phyloP scores from a whole-genome alignment of 2,113 vertebrate species.

The Aegotheles bennettii region DNA sequence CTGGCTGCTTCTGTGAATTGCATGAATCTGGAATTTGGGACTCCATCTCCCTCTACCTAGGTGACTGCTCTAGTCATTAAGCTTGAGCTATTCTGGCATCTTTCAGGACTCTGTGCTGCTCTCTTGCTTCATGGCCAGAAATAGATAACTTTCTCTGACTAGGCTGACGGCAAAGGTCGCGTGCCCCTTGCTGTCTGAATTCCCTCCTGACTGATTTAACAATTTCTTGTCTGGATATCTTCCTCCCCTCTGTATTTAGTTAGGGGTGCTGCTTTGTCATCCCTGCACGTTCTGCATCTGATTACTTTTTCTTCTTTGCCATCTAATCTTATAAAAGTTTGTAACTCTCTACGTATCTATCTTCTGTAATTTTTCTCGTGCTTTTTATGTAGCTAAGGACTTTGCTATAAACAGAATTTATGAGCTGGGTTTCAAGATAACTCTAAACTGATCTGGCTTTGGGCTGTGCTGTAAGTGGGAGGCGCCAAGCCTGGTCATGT shows the following conservation, averaged over 20 bases:
- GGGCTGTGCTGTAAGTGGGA: background rate
- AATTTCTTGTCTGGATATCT: background rate
- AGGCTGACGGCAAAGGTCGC: background rate
- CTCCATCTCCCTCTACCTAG: background rate
- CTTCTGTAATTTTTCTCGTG: background rate
- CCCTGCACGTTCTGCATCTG: background rate
- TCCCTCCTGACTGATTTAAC: background rate
- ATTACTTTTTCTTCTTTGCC: background rate
- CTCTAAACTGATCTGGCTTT: background rate
- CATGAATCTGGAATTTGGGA: background rate
- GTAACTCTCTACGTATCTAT: background rate
- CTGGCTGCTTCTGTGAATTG: background rate
- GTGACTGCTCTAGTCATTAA: background rate
- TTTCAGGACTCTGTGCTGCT: background rate
- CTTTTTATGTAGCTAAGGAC: background rate
- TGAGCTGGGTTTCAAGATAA: background rate
- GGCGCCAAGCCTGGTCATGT: background rate
- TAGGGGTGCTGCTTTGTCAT: background rate
- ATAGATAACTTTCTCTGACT: conserved; percentile 27
- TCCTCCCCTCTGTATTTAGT: background rate
- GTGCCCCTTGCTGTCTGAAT: background rate
- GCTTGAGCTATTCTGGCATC: background rate
- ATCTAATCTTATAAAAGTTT: background rate
- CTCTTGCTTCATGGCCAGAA: background rate
- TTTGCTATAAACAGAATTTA: background rate